Evolutionary conservation across 2,797 vertebrate genomes (phyloP).

Genomic region (Spinus olivaceus): DNA sequence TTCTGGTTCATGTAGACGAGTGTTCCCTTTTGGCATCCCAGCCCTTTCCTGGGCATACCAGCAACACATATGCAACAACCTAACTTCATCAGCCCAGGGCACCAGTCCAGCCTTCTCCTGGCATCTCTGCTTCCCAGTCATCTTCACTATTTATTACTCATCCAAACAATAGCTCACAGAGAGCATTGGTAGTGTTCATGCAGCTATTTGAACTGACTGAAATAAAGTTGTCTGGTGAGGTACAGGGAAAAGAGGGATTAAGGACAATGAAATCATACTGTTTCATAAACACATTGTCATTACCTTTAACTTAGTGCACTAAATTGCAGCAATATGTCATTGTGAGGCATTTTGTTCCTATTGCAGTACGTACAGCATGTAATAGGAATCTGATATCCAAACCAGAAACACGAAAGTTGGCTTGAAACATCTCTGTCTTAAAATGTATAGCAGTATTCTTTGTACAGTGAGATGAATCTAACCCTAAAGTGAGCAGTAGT

Average conservation of each 20-base stretch:
- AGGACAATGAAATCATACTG: neutral
- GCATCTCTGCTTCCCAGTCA: neutral
- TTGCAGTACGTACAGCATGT: neutral
- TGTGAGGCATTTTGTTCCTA: neutral
- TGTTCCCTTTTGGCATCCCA: constrained; percentile 39
- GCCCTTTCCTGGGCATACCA: neutral
- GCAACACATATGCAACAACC: neutral
- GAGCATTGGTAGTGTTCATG: neutral
- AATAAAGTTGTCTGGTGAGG: neutral
- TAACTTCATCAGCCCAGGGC: neutral
- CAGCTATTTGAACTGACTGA: neutral
- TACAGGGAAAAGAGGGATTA: neutral
- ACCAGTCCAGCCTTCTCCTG: constrained; percentile 7
- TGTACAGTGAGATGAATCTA: neutral
- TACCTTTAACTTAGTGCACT: neutral
- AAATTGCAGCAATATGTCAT: neutral
- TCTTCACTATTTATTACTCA: neutral
- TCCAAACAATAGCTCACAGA: neutral
- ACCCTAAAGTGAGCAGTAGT: neutral
- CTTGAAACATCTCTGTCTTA: neutral
- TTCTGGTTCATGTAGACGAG: neutral
- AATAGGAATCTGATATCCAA: constrained; percentile 17
- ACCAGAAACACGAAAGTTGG: neutral
- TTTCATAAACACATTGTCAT: neutral
- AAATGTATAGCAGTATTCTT: neutral